These are phyloP conservation scores for Malaclemys terrapin DNA, from an alignment of 2,113 vertebrate genomes.

Conservation along the genomic window DNA sequence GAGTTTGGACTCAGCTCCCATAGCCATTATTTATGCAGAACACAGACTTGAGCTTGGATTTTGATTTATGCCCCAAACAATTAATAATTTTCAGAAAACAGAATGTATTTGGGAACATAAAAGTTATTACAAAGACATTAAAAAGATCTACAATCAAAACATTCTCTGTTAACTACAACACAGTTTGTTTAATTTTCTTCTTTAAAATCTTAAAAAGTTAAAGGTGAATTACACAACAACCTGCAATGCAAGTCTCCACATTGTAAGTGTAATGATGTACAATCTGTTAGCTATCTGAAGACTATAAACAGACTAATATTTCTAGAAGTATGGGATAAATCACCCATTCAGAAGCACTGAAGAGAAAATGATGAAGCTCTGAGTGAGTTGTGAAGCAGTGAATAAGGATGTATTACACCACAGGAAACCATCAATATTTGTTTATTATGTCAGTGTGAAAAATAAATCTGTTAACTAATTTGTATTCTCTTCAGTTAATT, in stretches of 20 bases:
- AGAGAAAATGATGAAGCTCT: slow-evolving; percentile 74
- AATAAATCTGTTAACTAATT: slow-evolving; percentile 78
- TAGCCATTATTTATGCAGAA: neutral
- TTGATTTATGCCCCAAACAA: neutral
- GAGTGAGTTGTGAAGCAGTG: slow-evolving; percentile 72
- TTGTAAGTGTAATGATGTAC: slow-evolving; percentile 48
- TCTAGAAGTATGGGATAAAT: slow-evolving; percentile 68
- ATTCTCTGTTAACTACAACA: neutral
- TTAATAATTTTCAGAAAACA: neutral
- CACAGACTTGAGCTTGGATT: neutral
- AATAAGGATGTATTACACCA: slow-evolving; percentile 76
- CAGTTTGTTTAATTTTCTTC: slow-evolving; percentile 12
- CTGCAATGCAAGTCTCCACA: slow-evolving; percentile 10
- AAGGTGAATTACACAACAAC: slow-evolving; percentile 49
- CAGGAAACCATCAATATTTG: slow-evolving; percentile 81
- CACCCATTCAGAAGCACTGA: slow-evolving; percentile 71
- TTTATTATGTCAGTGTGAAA: slow-evolving; percentile 76
- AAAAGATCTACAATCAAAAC: neutral
- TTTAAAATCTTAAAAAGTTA: neutral
- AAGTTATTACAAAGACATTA: neutral
- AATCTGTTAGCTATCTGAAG: slow-evolving; percentile 70
- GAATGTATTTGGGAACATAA: neutral
- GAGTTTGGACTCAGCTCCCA: neutral
- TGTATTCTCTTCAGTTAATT: slow-evolving; percentile 77
- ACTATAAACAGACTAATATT: slow-evolving; percentile 75